phyloP scores from a whole-genome alignment of 92 coral and sea anemone species.

The Anthopleura xanthogrammica region DNA sequence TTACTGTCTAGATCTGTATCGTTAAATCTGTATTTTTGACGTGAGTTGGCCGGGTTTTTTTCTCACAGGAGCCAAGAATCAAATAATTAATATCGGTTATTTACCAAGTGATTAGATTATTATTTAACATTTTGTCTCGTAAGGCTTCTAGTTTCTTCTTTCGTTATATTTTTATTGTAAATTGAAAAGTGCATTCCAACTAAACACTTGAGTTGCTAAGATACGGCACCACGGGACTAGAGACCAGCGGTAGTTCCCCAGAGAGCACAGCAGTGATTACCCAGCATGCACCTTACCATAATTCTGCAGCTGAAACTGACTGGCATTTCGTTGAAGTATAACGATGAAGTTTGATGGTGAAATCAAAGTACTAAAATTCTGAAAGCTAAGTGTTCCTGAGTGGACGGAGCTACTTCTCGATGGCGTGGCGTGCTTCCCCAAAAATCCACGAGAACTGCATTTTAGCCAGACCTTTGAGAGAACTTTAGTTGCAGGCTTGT shows the following conservation, averaged over 20 bases:
- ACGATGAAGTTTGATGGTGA: neutral
- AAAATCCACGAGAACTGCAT: too few relatives aligned
- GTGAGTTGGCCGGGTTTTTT: too few relatives aligned
- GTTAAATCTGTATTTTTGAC: too few relatives aligned
- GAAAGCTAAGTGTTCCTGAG: too few relatives aligned
- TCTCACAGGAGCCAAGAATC: neutral
- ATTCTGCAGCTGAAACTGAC: neutral
- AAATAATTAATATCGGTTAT: neutral
- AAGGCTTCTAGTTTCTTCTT: neutral
- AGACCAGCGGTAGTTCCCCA: neutral
- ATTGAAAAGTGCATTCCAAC: neutral
- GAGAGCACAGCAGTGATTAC: neutral
- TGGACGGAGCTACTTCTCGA: too few relatives aligned
- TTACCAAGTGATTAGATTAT: neutral
- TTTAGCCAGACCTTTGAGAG: too few relatives aligned
- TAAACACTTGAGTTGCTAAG: constrained; percentile 4
- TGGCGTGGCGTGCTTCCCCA: too few relatives aligned
- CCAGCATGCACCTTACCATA: neutral
- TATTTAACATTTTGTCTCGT: neutral
- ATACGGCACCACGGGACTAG: neutral
- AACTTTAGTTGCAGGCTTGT: too few relatives aligned
- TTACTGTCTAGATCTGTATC: too few relatives aligned
- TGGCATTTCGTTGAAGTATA: neutral
- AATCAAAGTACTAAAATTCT: neutral
- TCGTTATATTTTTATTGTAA: neutral